Evolutionary conservation across 1,140 invertebrate genomes (phyloP), one percentile per base, ranked within the genome.

Genomic region (Samia ricini): DNA sequence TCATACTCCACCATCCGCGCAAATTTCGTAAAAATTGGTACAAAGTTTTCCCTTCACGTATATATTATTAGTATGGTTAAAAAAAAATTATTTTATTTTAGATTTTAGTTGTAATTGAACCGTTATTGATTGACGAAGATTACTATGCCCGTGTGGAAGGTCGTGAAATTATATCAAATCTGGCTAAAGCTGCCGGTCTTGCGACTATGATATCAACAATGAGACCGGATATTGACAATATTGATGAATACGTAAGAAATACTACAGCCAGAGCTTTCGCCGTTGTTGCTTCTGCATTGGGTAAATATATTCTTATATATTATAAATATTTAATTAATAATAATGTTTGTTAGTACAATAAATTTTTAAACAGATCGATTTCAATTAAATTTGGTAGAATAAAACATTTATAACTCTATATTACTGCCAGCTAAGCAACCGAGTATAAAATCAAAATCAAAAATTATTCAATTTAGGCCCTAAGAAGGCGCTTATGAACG

Each of bases 181-280:
- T 99, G 74, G 98, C 99, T 0, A 99, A 99, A 92, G 99, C 99
- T 19, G 99, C 99, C n/a, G 99, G 99, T 64, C 92, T 99, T 23
- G 99, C 99, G 0, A 99, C 99, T 7, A 99, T 99, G 99, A 99
- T 99, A 77, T 99, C 99, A 0, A 99, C 99, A 0, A 99, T 99
- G 99, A 93, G 99, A 90, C 99, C 99, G 4, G 99, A 99, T 92
- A 99, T 99, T 82, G 99, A 99, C 86, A 99, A 99, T 84, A 99
- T 99, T 77, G 99, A 99, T 91, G 99, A 99, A 91, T 99, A 99
- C 74, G 99, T 99, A 0, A 92, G 99, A 84, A 99, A 99, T 87
- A 99, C 99, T 0, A 99, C 99, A 8, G 99, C 99, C 1, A 92
- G 99, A 76, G 99, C 99, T 0, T 99, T 99, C 90, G 99, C 99